A percentile compares a stretch with the other conserved stretches of the same genome.
Conservation (phyloP, 2,113 vertebrate species). For the Microtus ochrogaster region DNA sequence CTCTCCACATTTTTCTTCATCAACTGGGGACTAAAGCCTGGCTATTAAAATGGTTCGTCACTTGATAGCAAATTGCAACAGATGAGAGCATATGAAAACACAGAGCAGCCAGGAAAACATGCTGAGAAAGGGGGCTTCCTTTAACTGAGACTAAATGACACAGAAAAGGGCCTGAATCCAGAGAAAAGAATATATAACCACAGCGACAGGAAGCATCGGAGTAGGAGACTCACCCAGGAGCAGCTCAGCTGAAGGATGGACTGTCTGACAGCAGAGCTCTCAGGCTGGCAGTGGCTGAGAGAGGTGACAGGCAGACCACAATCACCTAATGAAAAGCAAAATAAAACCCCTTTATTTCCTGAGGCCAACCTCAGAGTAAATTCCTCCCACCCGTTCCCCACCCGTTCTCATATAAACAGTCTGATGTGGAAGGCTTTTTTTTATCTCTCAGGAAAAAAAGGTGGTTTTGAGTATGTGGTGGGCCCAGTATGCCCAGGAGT, state of each 20-base stretch:
- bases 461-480: not conserved
- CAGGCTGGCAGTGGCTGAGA: not conserved
- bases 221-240: not conserved
- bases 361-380: not conserved
- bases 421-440: not conserved
- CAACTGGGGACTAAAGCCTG: not conserved
- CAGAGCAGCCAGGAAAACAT: not conserved
- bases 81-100: not conserved
- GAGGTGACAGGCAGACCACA: too few relatives aligned
- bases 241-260: not conserved
- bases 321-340: not conserved
- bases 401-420: not conserved
- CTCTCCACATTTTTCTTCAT: not conserved
- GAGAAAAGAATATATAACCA: not conserved
- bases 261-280: not conserved
- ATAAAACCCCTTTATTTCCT: not conserved
- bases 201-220: not conserved
- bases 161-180: not conserved
- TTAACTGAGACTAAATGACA: not conserved
- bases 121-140: not conserved
- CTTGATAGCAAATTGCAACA: not conserved
- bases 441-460: not conserved
- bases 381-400: accelerated
- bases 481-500: not conserved
- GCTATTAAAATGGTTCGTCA: not conserved